phyloP scores from a whole-genome alignment of 2,888 invertebrate genomes.

The Melanostoma scalare region DNA sequence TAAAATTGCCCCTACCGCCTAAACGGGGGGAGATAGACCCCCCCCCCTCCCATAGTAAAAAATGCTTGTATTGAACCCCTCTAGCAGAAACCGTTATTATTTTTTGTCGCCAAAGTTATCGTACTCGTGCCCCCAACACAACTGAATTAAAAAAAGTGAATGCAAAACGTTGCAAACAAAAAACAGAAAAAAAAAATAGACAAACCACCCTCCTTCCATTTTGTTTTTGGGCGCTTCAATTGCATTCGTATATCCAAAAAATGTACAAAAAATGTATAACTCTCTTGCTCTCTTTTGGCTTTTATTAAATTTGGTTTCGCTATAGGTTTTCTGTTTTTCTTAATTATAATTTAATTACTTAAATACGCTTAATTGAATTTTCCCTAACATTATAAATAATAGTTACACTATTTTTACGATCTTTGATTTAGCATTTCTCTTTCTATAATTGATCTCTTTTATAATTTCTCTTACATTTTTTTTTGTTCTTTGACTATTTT shows the following conservation, averaged over 20 bases:
- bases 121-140: no score
- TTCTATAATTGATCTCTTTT: conserved; percentile 15
- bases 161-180: neutral
- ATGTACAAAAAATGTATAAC: conserved; percentile 50
- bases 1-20: no score
- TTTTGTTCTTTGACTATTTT: neutral
- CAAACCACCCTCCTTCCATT: neutral
- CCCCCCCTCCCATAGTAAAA: no score
- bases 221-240: neutral
- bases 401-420: conserved; percentile 66
- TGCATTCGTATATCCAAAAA: conserved; percentile 8
- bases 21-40: no score
- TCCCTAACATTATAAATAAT: conserved; percentile 57
- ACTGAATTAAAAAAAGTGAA: no score
- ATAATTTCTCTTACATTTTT: conserved; percentile 4
- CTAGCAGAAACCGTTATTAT: no score
- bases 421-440: conserved; percentile 57
- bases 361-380: conserved; percentile 65
- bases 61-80: no score
- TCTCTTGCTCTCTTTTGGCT: conserved; percentile 16
- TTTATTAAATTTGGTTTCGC: conserved; percentile 23
- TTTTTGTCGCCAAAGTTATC: no score
- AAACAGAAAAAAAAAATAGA: neutral
- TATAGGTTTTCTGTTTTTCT: conserved; percentile 29
- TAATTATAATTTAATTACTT: conserved; percentile 32